Percentiles rank a stretch among this genome's conserved stretches.
These are phyloP conservation scores for Aplysia californica DNA, from an alignment of 1,140 invertebrate species.

Conservation along the genomic window DNA sequence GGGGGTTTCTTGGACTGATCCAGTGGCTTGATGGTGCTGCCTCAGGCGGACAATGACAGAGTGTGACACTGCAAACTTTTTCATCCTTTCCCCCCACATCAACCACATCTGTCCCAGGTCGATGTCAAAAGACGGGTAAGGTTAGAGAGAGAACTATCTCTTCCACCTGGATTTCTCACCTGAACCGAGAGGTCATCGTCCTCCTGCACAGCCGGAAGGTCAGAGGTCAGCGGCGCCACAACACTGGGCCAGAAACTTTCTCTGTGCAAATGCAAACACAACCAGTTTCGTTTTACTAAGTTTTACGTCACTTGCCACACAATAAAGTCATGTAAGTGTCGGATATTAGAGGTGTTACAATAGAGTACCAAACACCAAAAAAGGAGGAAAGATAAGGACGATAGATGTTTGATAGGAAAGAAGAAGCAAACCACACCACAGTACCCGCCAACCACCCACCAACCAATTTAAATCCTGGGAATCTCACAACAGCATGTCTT, in stretches of 20 bases:
- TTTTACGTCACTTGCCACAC: neutral
- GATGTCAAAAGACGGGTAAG: neutral
- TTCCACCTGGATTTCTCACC: too few relatives aligned
- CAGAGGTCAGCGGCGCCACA: conserved; percentile 45
- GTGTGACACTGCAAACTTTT: neutral
- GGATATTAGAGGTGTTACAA: neutral
- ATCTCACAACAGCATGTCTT: too few relatives aligned
- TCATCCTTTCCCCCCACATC: neutral
- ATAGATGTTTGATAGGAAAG: too few relatives aligned
- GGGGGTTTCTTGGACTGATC: neutral
- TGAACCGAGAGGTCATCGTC: conserved; percentile 12
- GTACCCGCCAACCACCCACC: too few relatives aligned
- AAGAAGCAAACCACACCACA: too few relatives aligned
- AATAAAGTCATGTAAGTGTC: neutral
- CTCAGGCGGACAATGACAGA: neutral
- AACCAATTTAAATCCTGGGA: too few relatives aligned
- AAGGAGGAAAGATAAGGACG: too few relatives aligned
- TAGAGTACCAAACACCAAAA: too few relatives aligned
- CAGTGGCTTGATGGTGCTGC: neutral
- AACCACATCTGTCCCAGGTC: neutral
- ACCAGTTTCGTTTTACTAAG: neutral
- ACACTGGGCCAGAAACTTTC: conserved; percentile 61
- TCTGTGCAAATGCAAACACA: conserved; percentile 30
- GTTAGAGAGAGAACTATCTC: neutral
- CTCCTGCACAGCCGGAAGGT: conserved; percentile 31